These are phyloP conservation scores for Salminus brasiliensis DNA, from an alignment of 2,113 vertebrate genomes.

Conservation along the genomic window DNA sequence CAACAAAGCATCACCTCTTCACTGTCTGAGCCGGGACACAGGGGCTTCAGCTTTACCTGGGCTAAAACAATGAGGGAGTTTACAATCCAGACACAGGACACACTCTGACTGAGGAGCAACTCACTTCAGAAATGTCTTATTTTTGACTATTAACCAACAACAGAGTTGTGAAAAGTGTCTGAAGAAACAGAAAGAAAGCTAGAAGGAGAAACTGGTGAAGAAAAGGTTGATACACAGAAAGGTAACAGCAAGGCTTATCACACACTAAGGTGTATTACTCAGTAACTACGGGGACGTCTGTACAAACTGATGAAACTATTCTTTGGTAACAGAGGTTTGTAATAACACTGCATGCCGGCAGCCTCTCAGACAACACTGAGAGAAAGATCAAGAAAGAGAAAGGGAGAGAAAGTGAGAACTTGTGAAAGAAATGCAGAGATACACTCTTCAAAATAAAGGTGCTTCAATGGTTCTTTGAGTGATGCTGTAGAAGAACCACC, in stretches of 20 bases:
- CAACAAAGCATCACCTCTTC: constrained; percentile 19
- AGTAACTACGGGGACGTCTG: too few relatives aligned
- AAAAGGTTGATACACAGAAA: background rate
- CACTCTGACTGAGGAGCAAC: background rate
- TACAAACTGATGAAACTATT: too few relatives aligned
- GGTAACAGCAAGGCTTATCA: background rate
- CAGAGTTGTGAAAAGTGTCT: background rate
- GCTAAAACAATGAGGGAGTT: constrained; percentile 3
- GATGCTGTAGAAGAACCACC: too few relatives aligned
- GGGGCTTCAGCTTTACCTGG: background rate
- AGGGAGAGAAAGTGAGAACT: background rate
- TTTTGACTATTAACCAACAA: constrained; percentile 15
- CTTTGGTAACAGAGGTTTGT: too few relatives aligned
- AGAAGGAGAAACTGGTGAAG: background rate
- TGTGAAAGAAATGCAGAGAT: background rate
- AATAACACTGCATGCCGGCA: background rate
- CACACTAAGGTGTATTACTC: too few relatives aligned
- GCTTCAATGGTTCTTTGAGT: too few relatives aligned
- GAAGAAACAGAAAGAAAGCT: background rate
- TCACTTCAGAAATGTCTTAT: constrained; percentile 1
- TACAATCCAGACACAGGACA: too few relatives aligned
- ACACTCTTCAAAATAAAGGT: too few relatives aligned
- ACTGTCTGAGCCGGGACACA: constrained; percentile 17
- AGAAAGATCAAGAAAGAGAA: background rate
- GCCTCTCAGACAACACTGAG: background rate